Conservation (phyloP, 2,113 vertebrate species). For the Vicugna pacos region DNA sequence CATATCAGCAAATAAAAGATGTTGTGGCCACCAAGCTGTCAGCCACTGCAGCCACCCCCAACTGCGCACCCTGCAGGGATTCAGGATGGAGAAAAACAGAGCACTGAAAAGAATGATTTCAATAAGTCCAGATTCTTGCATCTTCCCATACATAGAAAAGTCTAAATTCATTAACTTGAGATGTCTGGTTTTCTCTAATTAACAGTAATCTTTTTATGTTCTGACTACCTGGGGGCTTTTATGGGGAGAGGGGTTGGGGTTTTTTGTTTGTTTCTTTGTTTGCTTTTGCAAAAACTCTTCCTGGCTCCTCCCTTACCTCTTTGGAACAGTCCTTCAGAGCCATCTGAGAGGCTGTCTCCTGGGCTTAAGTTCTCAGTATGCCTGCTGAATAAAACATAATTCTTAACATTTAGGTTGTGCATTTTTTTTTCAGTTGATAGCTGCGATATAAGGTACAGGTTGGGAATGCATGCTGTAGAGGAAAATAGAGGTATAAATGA, state of each 20-base stretch:
- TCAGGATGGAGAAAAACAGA: neutral
- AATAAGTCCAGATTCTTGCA: neutral
- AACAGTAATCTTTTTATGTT: neutral
- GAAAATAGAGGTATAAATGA: constrained; percentile 51
- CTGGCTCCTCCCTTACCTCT: neutral
- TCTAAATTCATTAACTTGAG: neutral
- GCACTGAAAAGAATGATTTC: neutral
- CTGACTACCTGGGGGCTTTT: neutral
- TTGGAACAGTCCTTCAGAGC: neutral
- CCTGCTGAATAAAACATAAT: neutral
- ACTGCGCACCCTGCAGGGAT: no score
- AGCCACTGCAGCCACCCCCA: neutral
- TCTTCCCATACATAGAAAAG: neutral
- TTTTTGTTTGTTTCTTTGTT: neutral
- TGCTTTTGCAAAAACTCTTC: neutral
- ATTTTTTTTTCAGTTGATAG: neutral
- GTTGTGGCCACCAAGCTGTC: neutral
- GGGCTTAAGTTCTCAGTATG: neutral
- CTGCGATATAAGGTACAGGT: neutral
- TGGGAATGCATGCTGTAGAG: neutral
- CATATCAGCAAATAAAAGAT: neutral
- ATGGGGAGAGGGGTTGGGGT: no score
- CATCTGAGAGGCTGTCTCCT: neutral
- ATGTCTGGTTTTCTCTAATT: neutral
- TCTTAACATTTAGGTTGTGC: neutral